phyloP scores from a whole-genome alignment of 2,113 vertebrate genomes.

The Mungos mungo region DNA sequence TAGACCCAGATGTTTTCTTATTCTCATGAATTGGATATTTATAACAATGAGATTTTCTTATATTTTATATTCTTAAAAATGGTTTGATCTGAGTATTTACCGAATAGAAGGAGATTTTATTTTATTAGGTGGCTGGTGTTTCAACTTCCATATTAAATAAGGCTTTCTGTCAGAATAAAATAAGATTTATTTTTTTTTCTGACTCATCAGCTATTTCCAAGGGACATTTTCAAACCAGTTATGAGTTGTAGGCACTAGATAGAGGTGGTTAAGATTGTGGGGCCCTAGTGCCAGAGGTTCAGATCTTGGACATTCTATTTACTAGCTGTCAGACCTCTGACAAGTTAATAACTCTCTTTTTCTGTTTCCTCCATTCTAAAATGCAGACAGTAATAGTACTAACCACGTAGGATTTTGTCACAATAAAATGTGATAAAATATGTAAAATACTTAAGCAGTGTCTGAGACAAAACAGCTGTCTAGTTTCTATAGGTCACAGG shows the following conservation, averaged over 20 bases:
- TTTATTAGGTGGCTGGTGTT: slow-evolving; percentile 28
- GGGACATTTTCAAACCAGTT: slow-evolving; percentile 29
- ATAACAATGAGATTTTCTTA: slow-evolving; percentile 25
- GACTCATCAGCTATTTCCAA: not conserved
- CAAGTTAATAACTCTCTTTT: not conserved
- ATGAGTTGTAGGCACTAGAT: not conserved
- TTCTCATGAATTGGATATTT: slow-evolving; percentile 28
- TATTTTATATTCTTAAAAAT: slow-evolving; percentile 44
- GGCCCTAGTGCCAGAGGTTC: not conserved
- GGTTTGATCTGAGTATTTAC: slow-evolving; percentile 1
- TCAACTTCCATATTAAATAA: slow-evolving; percentile 9
- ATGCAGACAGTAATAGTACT: not conserved
- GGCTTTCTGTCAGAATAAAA: not conserved
- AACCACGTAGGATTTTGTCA: not conserved
- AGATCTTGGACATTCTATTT: not conserved
- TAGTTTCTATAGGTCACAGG: not conserved
- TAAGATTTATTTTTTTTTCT: not conserved
- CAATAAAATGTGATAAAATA: not conserved
- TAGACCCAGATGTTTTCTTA: slow-evolving; percentile 35
- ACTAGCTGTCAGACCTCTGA: not conserved
- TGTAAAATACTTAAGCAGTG: not conserved
- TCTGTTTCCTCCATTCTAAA: slow-evolving; percentile 17
- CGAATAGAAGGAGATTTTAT: not conserved
- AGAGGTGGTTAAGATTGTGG: slow-evolving; percentile 7
- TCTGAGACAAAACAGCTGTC: not conserved